phyloP scores from a whole-genome alignment of 2,888 invertebrate genomes.

The Mechanitis messenoides region DNA sequence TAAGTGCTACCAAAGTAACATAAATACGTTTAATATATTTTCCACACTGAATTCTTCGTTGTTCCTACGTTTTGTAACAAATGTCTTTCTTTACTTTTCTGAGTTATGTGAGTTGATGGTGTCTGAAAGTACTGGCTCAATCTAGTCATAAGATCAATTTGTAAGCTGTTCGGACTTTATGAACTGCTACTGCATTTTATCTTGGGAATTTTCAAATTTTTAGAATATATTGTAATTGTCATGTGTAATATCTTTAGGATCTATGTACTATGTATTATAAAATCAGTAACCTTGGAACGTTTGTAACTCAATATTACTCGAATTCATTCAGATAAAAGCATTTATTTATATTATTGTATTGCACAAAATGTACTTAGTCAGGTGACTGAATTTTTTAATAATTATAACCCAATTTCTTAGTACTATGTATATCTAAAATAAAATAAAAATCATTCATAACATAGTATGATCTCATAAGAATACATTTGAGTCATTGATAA shows the following conservation, averaged over 20 bases:
- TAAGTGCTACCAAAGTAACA: conserved; percentile 31
- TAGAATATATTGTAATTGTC: conserved; percentile 43
- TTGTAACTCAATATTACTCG: conserved; percentile 48
- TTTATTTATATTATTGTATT: conserved; percentile 64
- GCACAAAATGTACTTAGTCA: conserved; percentile 75
- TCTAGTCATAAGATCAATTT: conserved; percentile 76
- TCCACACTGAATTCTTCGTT: conserved; percentile 51
- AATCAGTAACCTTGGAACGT: conserved; percentile 45
- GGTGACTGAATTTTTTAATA: conserved; percentile 45
- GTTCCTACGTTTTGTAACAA: conserved; percentile 72
- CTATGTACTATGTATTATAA: conserved; percentile 43
- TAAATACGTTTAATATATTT: conserved; percentile 43
- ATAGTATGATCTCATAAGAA: conserved; percentile 62
- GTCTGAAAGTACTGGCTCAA: conserved; percentile 71
- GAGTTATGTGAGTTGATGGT: conserved; percentile 53
- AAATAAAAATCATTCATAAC: conserved; percentile 37
- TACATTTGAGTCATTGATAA: conserved; percentile 26
- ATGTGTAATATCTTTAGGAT: conserved; percentile 42
- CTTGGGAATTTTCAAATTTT: conserved; percentile 61
- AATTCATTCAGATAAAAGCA: conserved; percentile 57
- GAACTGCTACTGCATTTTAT: conserved; percentile 54
- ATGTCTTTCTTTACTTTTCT: conserved; percentile 67
- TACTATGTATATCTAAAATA: conserved; percentile 46
- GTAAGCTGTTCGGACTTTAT: conserved; percentile 64
- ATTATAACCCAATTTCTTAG: conserved; percentile 45